Conservation (phyloP, 2,888 invertebrate genomes). For the Synergus japonicus region DNA sequence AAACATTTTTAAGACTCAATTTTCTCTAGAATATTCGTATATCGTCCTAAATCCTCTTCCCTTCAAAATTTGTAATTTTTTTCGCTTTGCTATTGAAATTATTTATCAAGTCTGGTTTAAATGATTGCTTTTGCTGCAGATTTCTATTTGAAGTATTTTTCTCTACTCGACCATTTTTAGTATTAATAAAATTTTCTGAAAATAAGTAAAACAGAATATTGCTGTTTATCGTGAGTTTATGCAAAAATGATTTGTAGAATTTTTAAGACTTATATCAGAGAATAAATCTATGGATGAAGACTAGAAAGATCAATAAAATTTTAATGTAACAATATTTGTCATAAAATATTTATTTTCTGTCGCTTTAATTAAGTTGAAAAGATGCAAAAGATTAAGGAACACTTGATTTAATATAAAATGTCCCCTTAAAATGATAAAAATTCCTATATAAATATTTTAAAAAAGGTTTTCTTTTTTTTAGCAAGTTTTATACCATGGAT, state of each 20-base stretch:
- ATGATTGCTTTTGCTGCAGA: conserved; percentile 5
- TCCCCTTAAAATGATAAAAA: no score
- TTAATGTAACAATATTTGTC: conserved; percentile 30
- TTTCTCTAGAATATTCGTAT: not conserved
- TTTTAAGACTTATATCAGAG: conserved; percentile 4
- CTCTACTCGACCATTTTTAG: not conserved
- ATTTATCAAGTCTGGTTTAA: not conserved
- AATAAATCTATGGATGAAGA: conserved; percentile 1
- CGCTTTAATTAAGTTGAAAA: no score
- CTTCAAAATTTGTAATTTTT: not conserved
- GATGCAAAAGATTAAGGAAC: no score
- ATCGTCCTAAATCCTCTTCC: not conserved
- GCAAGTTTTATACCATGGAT: not conserved
- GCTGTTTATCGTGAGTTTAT: not conserved
- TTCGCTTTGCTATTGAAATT: not conserved
- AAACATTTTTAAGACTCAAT: conserved; percentile 49
- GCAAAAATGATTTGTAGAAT: not conserved
- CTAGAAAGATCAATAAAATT: conserved; percentile 42
- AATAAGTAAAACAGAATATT: not conserved
- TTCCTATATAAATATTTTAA: no score
- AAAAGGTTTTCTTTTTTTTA: not conserved
- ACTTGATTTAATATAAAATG: no score
- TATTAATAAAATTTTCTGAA: not conserved
- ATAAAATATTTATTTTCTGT: conserved; percentile 12
- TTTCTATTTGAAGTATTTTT: not conserved